phyloP scores from a whole-genome alignment of 2,113 vertebrate species.

The Nettapus auritus region DNA sequence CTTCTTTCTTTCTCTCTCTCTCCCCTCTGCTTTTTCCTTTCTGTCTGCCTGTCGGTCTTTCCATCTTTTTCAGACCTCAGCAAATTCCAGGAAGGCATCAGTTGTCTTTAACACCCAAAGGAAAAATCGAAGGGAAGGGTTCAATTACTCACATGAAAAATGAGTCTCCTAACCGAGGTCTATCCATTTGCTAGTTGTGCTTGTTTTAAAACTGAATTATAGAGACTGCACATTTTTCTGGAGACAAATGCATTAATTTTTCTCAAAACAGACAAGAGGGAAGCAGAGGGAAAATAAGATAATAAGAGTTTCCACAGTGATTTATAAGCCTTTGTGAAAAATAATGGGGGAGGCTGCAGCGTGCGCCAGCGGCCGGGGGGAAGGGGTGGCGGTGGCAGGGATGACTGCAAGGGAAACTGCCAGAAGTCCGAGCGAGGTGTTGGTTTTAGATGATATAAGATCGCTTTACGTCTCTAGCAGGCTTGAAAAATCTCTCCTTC shows the following conservation, averaged over 20 bases:
- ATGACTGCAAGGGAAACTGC: constrained; percentile 33
- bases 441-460: constrained; percentile 75
- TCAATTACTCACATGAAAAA: constrained; percentile 80
- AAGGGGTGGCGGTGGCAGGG: constrained; percentile 6
- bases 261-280: constrained; percentile 72
- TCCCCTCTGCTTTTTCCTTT: background rate
- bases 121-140: constrained; percentile 77
- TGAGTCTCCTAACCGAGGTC: constrained; percentile 70
- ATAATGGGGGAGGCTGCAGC: constrained; percentile 50
- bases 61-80: constrained; percentile 33
- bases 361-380: background rate
- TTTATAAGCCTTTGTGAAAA: constrained; percentile 80
- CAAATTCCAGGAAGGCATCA: constrained; percentile 72
- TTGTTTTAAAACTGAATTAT: constrained; percentile 84
- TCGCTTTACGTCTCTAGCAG: constrained; percentile 59
- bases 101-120: constrained; percentile 78
- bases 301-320: constrained; percentile 79
- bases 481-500: constrained; percentile 57
- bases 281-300: constrained; percentile 79
- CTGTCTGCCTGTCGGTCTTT: background rate
- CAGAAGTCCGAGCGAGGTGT: constrained; percentile 61
- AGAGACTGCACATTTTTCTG: constrained; percentile 68
- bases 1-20: background rate
- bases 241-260: constrained; percentile 81
- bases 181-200: constrained; percentile 66